Base-by-base conservation (phyloP, 2,113 vertebrate species). In the Silurus asotus region DNA sequence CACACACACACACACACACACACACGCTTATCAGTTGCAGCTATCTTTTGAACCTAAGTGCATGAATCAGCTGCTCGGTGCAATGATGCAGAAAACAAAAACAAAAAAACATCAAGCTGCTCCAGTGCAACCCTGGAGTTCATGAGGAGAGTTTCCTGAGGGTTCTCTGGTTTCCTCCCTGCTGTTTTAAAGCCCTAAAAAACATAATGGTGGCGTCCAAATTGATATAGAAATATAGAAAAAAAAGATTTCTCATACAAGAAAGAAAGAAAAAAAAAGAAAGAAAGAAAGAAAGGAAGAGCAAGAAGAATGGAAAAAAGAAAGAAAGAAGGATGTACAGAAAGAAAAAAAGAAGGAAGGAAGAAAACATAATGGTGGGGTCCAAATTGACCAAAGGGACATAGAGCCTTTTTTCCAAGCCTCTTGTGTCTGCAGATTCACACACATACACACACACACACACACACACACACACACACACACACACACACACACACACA, bases 381-480 rank as follows among this genome's bases (percentile, higher is more conserved):
- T 7, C 11, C n/a, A 64, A 69, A 69, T 17, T 6, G 25, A 37
- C 13, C 53, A 5, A 58, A 64, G 17, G 67, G 48, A 67, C 45
- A 65, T 7, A 69, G 49, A 69, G 49, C 25, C 20, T 25, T 49
- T 55, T 28, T 56, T n/a, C 14, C 10, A 28, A 53, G 25, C 53
- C 64, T 25, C 48, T 51, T 53, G 19, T 20, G 61, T 48, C 25
- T 78, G 55, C 23, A 58, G 55, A 55, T 6, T 4, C 8, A 74
- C 13, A 48, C n/a, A 28, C 28, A 72, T 14, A 48, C 37, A 48
- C 69, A 72, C 69, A 48, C 69, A 48, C 69, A 72, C 69, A 28
- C 65, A 70, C 67, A 70, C 67, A 75, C 72, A 53, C 20, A 53
- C 51, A 55, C 23, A 77, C 75, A 77, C 76, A 81, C 45, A 49